A percentile compares a stretch with the other conserved stretches of the same genome.
Evolutionary conservation across 1,140 invertebrate genomes (phyloP).

Genomic region (Leptopilina boulardi): DNA sequence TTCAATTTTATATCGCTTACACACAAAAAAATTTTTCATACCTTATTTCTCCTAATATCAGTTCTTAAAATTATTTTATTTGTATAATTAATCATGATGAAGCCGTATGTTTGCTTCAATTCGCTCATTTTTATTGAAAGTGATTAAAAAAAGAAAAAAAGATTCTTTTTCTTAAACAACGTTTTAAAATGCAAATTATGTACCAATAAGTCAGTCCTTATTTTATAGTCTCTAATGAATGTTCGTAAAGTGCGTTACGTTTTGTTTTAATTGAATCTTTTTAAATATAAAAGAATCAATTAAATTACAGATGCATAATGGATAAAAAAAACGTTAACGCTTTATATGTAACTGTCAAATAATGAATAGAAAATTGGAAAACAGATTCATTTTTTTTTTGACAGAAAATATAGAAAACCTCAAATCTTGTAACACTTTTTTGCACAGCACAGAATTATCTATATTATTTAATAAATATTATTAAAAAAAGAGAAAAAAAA

Average conservation of each 20-base stretch:
- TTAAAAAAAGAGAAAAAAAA: neutral
- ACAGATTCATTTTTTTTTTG: slow-evolving; percentile 12
- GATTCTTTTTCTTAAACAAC: too few species aligned
- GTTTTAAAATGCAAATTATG: too few species aligned
- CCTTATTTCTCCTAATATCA: neutral
- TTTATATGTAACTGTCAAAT: neutral
- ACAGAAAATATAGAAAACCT: slow-evolving; percentile 28
- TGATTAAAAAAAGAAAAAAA: neutral
- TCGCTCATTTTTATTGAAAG: neutral
- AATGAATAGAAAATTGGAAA: neutral
- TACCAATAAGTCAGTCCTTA: too few species aligned
- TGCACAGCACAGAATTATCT: neutral
- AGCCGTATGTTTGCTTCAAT: neutral
- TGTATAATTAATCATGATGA: too few species aligned
- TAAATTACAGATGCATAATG: too few species aligned
- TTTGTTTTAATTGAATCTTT: too few species aligned
- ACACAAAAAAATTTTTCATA: neutral
- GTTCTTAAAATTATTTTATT: neutral
- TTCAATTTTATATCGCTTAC: neutral
- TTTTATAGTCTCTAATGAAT: too few species aligned
- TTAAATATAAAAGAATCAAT: too few species aligned
- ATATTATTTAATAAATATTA: neutral
- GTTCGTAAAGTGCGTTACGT: too few species aligned
- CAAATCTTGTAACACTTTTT: slow-evolving; percentile 32
- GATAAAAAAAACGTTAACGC: neutral